phyloP scores from a whole-genome alignment of 2,113 vertebrate genomes.

The Corydoras sp. region DNA sequence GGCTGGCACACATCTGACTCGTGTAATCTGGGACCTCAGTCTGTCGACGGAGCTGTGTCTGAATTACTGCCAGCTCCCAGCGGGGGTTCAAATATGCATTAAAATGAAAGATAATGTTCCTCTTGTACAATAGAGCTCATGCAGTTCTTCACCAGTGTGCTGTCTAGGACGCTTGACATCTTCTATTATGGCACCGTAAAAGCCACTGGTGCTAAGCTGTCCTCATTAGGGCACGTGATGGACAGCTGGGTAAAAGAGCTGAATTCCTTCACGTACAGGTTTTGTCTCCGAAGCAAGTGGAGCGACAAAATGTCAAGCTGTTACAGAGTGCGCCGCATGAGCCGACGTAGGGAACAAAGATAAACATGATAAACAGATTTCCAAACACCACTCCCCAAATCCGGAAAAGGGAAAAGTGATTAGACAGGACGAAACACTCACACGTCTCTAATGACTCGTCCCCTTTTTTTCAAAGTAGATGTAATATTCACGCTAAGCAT shows the following conservation, averaged over 20 bases:
- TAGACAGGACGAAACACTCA: neutral
- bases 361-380: neutral
- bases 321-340: neutral
- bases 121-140: slow-evolving; percentile 7
- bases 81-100: slow-evolving; percentile 27
- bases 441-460: neutral
- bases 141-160: slow-evolving; percentile 12
- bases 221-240: slow-evolving; percentile 17
- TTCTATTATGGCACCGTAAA: neutral
- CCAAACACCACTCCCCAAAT: neutral
- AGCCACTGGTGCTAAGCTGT: neutral
- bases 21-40: neutral
- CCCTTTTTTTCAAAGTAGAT: neutral
- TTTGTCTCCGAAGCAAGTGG: neutral
- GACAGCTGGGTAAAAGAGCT: slow-evolving; percentile 1
- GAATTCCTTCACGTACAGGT: slow-evolving; percentile 7
- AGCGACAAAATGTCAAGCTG: slow-evolving; percentile 1
- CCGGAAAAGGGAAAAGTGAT: neutral
- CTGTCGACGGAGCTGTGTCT: slow-evolving; percentile 21
- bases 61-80: slow-evolving; percentile 34
- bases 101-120: slow-evolving; percentile 22
- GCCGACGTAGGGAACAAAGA: neutral
- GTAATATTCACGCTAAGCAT: neutral
- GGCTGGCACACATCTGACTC: neutral
- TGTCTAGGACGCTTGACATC: slow-evolving; percentile 21